phyloP scores from a whole-genome alignment of 2,888 invertebrate genomes.

The Axea sp. region DNA sequence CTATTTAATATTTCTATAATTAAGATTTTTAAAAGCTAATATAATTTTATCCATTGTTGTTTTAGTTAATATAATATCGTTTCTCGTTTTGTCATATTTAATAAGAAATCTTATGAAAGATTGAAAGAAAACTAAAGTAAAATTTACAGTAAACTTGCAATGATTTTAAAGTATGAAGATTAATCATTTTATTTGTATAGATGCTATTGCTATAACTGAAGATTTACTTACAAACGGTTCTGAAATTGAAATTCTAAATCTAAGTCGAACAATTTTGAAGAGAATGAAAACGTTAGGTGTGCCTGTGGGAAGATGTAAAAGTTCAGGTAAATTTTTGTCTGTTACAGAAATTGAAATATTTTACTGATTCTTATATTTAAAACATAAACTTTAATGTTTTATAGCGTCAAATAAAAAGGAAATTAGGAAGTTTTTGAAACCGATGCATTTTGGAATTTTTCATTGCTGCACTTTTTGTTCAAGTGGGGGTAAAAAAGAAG shows the following conservation, averaged over 20 bases:
- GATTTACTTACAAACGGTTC: slow-evolving; percentile 84
- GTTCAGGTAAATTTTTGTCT: slow-evolving; percentile 23
- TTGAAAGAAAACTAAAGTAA: too few relatives aligned
- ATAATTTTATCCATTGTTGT: too few relatives aligned
- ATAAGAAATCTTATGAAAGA: too few relatives aligned
- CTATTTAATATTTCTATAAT: not conserved
- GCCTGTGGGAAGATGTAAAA: slow-evolving; percentile 16
- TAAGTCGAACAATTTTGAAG: slow-evolving; percentile 84
- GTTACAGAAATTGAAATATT: too few relatives aligned
- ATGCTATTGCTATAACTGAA: slow-evolving; percentile 74
- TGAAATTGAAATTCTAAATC: slow-evolving; percentile 86
- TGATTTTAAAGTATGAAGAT: too few relatives aligned
- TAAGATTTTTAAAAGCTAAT: too few relatives aligned
- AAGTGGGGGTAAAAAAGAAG: slow-evolving; percentile 86
- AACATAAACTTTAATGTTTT: not conserved
- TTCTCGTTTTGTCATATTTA: too few relatives aligned
- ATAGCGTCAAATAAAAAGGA: slow-evolving; percentile 8
- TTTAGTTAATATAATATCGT: too few relatives aligned
- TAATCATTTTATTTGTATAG: slow-evolving; percentile 30
- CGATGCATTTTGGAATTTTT: slow-evolving; percentile 85
- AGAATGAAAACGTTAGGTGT: slow-evolving; percentile 81
- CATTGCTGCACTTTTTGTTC: slow-evolving; percentile 92
- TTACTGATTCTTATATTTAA: not conserved
- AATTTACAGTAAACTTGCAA: too few relatives aligned
- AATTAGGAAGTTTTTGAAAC: slow-evolving; percentile 40